phyloP scores from a whole-genome alignment of 2,113 vertebrate genomes.

The Larimichthys crocea region DNA sequence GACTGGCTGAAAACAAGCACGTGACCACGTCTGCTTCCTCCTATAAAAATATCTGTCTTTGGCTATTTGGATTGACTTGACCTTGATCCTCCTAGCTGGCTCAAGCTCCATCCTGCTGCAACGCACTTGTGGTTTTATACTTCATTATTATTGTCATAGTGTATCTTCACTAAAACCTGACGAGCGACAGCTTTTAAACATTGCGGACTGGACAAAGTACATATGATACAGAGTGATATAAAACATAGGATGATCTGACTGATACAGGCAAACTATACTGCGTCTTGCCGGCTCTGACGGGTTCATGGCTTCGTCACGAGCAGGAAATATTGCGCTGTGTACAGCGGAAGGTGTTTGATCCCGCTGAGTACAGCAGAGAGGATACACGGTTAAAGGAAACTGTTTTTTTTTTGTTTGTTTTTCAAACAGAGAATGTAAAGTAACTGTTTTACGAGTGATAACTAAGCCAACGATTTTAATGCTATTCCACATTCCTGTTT shows the following conservation, averaged over 20 bases:
- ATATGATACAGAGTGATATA: slow-evolving; percentile 34
- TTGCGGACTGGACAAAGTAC: slow-evolving; percentile 19
- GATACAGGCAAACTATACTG: slow-evolving; percentile 46
- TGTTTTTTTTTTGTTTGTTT: background rate
- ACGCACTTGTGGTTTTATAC: slow-evolving; percentile 67
- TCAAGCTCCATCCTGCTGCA: slow-evolving; percentile 40
- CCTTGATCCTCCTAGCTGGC: slow-evolving; percentile 9
- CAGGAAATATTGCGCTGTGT: slow-evolving; percentile 27
- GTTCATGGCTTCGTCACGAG: slow-evolving; percentile 38
- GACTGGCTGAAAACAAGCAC: background rate
- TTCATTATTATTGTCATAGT: slow-evolving; percentile 65
- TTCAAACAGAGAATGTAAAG: background rate
- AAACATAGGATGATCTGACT: slow-evolving; percentile 42
- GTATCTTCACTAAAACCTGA: slow-evolving; percentile 50
- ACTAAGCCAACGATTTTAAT: background rate
- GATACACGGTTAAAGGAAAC: background rate
- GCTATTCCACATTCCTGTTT: background rate
- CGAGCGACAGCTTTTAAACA: slow-evolving; percentile 42
- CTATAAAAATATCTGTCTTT: slow-evolving; percentile 64
- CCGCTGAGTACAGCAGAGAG: slow-evolving; percentile 33
- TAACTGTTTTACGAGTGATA: background rate
- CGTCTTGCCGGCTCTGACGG: slow-evolving; percentile 34
- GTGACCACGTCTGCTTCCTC: slow-evolving; percentile 28
- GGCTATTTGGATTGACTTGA: slow-evolving; percentile 49
- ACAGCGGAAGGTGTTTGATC: slow-evolving; percentile 21